phyloP scores from a whole-genome alignment of 1,140 invertebrate genomes.

The Augochlora pura region DNA sequence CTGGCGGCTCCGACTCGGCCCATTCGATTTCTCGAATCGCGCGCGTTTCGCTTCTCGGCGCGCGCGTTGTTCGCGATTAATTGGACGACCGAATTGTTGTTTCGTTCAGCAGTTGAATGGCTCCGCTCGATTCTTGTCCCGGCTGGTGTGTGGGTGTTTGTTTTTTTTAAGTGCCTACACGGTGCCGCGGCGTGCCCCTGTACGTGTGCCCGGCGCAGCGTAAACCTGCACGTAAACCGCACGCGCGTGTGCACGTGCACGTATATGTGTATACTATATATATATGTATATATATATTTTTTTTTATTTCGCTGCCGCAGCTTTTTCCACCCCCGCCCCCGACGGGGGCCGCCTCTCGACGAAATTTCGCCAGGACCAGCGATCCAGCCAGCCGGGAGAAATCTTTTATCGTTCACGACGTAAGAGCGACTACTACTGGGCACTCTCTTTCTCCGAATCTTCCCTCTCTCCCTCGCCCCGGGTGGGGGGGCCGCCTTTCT shows the following conservation, averaged over 20 bases:
- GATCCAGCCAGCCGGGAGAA: conserved; percentile 21
- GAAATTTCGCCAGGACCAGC: conserved; percentile 38
- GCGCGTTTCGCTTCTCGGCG: conserved; percentile 50
- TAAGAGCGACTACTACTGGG: conserved; percentile 35
- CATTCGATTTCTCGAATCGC: conserved; percentile 60
- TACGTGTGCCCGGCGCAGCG: background rate
- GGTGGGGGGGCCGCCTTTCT: conserved; percentile 7
- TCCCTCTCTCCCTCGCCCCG: conserved; percentile 9
- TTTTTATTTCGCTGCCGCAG: conserved; percentile 6
- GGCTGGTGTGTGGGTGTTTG: conserved; percentile 37
- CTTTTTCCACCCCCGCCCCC: conserved; percentile 6
- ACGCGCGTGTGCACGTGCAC: background rate
- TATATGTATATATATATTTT: conserved; percentile 16
- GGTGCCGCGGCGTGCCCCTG: conserved; percentile 24
- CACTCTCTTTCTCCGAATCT: conserved; percentile 44
- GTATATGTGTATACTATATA: conserved; percentile 1
- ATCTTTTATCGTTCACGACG: conserved; percentile 46
- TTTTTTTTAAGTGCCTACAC: conserved; percentile 53
- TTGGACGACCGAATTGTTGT: conserved; percentile 61
- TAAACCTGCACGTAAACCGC: no score
- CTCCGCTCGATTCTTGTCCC: conserved; percentile 42
- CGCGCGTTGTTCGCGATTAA: conserved; percentile 59
- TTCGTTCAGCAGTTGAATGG: conserved; percentile 52
- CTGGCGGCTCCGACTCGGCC: conserved; percentile 38
- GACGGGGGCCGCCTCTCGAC: conserved; percentile 24